These are phyloP conservation scores for Drosophila pullipes DNA, from an alignment of 2,888 invertebrate species.

Conservation along the genomic window DNA sequence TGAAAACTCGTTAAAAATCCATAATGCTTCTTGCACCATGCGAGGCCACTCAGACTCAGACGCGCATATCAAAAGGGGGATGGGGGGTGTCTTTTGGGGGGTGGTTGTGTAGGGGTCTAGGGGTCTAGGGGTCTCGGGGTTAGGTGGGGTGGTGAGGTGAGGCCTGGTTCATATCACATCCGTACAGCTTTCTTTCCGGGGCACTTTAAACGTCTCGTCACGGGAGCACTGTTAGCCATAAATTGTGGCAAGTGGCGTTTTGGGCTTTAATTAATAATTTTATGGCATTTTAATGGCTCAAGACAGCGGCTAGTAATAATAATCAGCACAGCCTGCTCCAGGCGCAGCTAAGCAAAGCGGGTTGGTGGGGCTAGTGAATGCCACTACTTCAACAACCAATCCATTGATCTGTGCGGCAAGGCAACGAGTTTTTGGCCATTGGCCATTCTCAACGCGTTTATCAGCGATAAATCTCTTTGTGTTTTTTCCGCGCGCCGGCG, in stretches of 20 bases:
- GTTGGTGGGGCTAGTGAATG: neutral
- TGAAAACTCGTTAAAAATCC: constrained; percentile 86
- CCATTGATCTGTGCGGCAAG: constrained; percentile 68
- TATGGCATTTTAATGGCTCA: constrained; percentile 79
- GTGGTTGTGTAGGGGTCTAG: neutral
- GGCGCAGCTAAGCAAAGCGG: neutral
- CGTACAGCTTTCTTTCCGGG: constrained; percentile 42
- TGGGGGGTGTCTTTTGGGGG: neutral
- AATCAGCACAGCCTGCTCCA: constrained; percentile 68
- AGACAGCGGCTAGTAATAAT: constrained; percentile 35
- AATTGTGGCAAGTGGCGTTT: constrained; percentile 73
- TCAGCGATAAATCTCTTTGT: constrained; percentile 82
- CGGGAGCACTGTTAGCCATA: constrained; percentile 51
- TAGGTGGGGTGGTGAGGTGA: constrained; percentile 5
- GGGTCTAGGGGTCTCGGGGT: neutral
- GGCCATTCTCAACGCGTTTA: constrained; percentile 79
- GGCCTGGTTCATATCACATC: constrained; percentile 50
- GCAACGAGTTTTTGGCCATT: constrained; percentile 54
- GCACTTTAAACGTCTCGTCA: constrained; percentile 36
- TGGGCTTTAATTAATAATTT: constrained; percentile 81
- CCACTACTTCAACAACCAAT: constrained; percentile 20
- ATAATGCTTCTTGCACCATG: constrained; percentile 80
- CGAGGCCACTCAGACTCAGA: constrained; percentile 48
- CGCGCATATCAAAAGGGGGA: neutral
- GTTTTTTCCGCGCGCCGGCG: constrained; percentile 78